Conservation (phyloP, 1,140 invertebrate genomes). For the silkworm (Bombyx mori) region DNA sequence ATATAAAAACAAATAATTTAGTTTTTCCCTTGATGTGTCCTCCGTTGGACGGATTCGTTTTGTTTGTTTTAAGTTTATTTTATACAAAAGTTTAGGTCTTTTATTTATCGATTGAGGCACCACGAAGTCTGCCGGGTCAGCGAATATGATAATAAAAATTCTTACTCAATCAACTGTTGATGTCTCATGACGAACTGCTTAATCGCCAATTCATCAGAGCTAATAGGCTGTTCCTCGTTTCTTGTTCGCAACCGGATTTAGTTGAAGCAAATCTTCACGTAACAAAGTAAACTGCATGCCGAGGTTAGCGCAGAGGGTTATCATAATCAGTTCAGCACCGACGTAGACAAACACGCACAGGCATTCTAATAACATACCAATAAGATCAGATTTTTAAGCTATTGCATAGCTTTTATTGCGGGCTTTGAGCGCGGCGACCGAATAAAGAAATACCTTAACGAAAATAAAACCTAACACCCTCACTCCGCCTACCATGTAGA, state of each 20-base stretch:
- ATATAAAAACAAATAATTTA: too few species aligned
- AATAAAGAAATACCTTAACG: too few species aligned
- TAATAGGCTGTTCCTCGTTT: background rate
- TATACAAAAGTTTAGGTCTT: too few species aligned
- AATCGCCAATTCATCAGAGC: background rate
- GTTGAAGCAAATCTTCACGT: conserved; percentile 11
- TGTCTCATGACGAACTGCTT: conserved; percentile 10
- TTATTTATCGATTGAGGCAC: too few species aligned
- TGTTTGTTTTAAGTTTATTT: too few species aligned
- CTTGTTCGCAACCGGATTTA: conserved; percentile 3
- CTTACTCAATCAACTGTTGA: conserved; percentile 10
- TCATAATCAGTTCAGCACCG: conserved; percentile 7
- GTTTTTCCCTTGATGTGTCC: too few species aligned
- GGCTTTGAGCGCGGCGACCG: too few species aligned
- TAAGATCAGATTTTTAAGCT: background rate
- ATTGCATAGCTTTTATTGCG: too few species aligned
- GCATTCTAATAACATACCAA: conserved; percentile 6
- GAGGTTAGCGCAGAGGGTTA: conserved; percentile 11
- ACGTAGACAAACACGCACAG: conserved; percentile 5
- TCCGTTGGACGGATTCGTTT: too few species aligned
- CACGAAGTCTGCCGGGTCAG: too few species aligned
- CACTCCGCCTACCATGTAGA: too few species aligned
- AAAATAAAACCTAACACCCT: too few species aligned
- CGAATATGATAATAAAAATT: background rate
- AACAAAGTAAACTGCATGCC: conserved; percentile 11